These are phyloP conservation scores for Oryzias dopingdopingensis DNA, from an alignment of 2,797 vertebrate species.

Conservation along the genomic window DNA sequence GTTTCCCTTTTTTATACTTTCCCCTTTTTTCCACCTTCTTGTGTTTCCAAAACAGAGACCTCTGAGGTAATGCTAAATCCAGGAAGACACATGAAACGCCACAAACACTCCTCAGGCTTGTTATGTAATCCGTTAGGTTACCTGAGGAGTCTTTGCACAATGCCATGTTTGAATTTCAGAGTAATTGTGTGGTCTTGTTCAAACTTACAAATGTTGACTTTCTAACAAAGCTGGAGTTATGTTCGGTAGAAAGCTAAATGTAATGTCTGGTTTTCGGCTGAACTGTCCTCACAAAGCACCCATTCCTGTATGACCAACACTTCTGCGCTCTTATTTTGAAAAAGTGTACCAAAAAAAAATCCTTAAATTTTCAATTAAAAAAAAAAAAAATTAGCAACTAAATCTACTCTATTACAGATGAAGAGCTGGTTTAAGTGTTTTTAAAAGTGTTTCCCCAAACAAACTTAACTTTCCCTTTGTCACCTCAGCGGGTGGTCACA, in stretches of 20 bases:
- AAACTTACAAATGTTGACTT: too few species aligned
- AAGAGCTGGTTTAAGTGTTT: neutral
- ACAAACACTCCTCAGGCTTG: too few species aligned
- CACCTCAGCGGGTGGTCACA: neutral
- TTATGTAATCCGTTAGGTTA: too few species aligned
- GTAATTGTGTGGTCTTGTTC: too few species aligned
- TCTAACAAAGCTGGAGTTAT: too few species aligned
- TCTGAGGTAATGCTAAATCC: constrained; percentile 8
- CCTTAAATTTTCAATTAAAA: neutral
- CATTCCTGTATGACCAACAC: neutral
- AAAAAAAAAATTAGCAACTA: neutral
- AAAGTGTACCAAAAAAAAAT: neutral
- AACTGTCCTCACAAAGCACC: neutral
- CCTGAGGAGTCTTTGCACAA: too few species aligned
- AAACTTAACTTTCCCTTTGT: constrained; percentile 6
- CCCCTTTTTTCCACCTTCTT: neutral
- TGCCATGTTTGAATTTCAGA: too few species aligned
- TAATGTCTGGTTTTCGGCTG: neutral
- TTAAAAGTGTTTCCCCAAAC: neutral
- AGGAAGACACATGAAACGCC: neutral
- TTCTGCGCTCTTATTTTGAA: neutral
- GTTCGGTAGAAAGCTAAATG: neutral
- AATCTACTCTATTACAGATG: neutral
- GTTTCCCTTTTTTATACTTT: neutral
- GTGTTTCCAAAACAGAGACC: neutral